phyloP scores from a whole-genome alignment of 2,113 vertebrate species.

The Acrocephalus kingi region DNA sequence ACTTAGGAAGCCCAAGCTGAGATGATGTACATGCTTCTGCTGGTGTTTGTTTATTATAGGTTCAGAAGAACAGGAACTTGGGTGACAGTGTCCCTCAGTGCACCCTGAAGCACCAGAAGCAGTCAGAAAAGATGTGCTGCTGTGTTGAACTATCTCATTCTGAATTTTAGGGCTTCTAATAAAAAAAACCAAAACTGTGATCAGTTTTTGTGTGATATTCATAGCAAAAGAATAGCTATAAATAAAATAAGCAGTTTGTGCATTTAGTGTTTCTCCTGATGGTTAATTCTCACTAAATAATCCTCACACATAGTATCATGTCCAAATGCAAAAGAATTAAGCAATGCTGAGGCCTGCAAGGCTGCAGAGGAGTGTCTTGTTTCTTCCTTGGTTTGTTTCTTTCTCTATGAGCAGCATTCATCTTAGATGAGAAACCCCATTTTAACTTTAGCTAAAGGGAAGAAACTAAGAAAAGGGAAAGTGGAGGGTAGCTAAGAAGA shows the following conservation, averaged over 20 bases:
- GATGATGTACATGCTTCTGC: fast-evolving
- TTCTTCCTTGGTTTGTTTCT: neutral
- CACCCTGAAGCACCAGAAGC: neutral
- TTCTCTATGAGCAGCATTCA: neutral
- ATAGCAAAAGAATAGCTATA: neutral
- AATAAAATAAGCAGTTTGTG: neutral
- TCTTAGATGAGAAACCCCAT: neutral
- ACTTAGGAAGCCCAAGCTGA: neutral
- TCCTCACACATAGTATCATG: neutral
- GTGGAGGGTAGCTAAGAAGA: neutral
- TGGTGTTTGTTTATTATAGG: neutral
- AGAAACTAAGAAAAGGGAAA: neutral
- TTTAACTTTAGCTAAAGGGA: neutral
- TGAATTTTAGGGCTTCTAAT: neutral
- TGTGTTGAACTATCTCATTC: neutral
- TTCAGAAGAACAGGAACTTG: neutral
- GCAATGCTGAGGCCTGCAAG: neutral
- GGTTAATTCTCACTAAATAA: neutral
- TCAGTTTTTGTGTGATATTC: neutral
- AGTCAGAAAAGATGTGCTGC: neutral
- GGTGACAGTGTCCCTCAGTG: neutral
- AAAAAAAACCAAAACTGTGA: neutral
- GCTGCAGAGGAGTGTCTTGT: neutral
- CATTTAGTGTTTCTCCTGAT: neutral
- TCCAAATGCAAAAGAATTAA: neutral